Evolutionary conservation across 2,888 invertebrate genomes (phyloP).

Genomic region (Macrophya annulata): DNA sequence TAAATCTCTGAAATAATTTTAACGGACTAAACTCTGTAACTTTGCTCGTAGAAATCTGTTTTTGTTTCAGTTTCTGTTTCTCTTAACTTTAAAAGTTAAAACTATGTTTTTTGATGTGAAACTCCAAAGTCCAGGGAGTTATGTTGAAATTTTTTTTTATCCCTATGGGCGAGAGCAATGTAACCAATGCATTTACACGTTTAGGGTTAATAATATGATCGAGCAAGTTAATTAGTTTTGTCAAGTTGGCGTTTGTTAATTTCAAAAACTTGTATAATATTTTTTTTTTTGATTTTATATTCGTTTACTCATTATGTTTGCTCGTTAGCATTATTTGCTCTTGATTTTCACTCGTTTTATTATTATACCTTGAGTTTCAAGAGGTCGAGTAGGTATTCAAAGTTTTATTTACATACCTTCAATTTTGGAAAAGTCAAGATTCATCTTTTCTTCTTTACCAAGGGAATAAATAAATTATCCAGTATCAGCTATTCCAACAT

Average conservation of each 20-base stretch:
- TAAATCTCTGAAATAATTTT: slow-evolving; percentile 22
- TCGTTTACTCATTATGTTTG: neutral
- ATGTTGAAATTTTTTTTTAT: neutral
- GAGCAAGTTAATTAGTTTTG: slow-evolving; percentile 40
- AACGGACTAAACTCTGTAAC: slow-evolving; percentile 9
- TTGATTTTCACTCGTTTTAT: slow-evolving; percentile 1
- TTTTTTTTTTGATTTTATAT: neutral
- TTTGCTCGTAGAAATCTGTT: neutral
- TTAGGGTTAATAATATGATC: too few species aligned
- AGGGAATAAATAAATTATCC: neutral
- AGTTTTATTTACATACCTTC: slow-evolving; percentile 38
- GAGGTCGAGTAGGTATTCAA: neutral
- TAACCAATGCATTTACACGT: neutral
- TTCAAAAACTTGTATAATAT: neutral
- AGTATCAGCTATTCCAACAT: neutral
- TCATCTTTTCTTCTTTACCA: neutral
- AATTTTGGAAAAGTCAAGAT: slow-evolving; percentile 7
- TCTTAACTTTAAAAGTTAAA: slow-evolving; percentile 37
- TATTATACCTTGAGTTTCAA: neutral
- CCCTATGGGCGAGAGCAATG: neutral
- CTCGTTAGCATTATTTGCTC: slow-evolving; percentile 3
- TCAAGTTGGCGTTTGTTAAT: neutral
- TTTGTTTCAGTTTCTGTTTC: slow-evolving; percentile 34
- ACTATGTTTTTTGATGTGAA: slow-evolving; percentile 19
- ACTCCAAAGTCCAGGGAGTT: neutral